These are phyloP conservation scores for Xanthorhoe spadicearia DNA, from an alignment of 2,888 invertebrate species.

Conservation along the genomic window DNA sequence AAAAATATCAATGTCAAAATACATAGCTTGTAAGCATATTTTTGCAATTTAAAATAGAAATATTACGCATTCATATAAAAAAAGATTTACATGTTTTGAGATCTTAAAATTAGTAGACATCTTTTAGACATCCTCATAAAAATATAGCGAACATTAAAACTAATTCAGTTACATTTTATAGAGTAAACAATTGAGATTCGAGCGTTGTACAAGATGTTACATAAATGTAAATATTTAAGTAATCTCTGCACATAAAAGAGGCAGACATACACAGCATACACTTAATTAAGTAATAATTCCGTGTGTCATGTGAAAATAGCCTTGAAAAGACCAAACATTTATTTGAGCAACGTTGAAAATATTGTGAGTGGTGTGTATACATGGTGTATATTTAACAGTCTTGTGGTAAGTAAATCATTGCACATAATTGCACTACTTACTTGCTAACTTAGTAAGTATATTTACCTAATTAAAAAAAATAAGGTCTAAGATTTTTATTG, in stretches of 20 bases:
- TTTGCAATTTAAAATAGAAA: background rate
- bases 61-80: background rate
- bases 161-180: background rate
- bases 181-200: background rate
- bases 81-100: background rate
- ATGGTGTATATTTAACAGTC: background rate
- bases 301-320: too few species aligned
- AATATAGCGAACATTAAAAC: too few species aligned
- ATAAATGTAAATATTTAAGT: background rate
- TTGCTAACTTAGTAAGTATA: constrained; percentile 2
- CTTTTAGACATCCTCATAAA: background rate
- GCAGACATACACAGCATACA: background rate
- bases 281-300: too few species aligned
- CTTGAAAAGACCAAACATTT: background rate
- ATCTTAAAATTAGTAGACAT: background rate
- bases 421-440: background rate
- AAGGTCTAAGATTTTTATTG: background rate
- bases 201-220: background rate
- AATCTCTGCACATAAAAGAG: background rate
- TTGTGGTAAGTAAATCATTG: background rate
- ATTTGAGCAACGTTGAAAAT: background rate
- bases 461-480: background rate
- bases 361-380: background rate
- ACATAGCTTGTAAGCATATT: background rate
- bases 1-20: background rate